Evolutionary conservation across 92 coral and sea anemone species (phyloP), one percentile per base, ranked within the genome.

Genomic region (Epizoanthus rinbou): DNA sequence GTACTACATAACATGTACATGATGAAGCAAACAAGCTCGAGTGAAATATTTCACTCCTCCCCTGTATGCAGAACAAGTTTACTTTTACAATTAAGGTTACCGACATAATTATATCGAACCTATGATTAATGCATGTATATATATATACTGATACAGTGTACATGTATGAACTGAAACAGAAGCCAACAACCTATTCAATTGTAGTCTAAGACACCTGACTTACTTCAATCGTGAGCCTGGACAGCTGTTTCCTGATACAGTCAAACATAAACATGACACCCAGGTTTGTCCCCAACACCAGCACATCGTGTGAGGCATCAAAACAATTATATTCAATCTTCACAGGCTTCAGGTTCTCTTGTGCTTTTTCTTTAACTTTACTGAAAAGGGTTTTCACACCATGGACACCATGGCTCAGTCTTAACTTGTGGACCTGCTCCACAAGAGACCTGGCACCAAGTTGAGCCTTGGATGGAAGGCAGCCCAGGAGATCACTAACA

Each of bases 221-320:
- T 69, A 95, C 98, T 85, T 96, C 96, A 47, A 92, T 86, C 9
- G 94, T 85, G 53, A 96, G 82, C 54, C 91, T 90, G 72, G 89
- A 84, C 62, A 96, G 76, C 50, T 85, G 86, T 60, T 75, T 93
- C 60, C 89, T 80, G 52, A 86, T 87, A 18, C 95, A 91, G 73
- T 93, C 96, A 83, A 81, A 96, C 52, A 93, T 76, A 81, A 91
- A 94, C 10, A 91, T 82, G 72, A 91, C 85, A 43, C 98, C 98
- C 56, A 95, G 71, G 76, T 86, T 95, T 57, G 93, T 89, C 8
- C 98, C 98, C 13, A 95, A 68, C 22, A 93, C 95, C 18, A 95
- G 81, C 6, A 87, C 98, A 83, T 91, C 87, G 80, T 90, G 88
- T 0, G 98, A 93, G 2, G 87, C 95, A 86, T 95, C 98, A 75